These are phyloP conservation scores for Cladorhizidae sp. DNA, from an alignment of 37 sponge, comb jelly and placozoan genomes.

Conservation along the genomic window DNA sequence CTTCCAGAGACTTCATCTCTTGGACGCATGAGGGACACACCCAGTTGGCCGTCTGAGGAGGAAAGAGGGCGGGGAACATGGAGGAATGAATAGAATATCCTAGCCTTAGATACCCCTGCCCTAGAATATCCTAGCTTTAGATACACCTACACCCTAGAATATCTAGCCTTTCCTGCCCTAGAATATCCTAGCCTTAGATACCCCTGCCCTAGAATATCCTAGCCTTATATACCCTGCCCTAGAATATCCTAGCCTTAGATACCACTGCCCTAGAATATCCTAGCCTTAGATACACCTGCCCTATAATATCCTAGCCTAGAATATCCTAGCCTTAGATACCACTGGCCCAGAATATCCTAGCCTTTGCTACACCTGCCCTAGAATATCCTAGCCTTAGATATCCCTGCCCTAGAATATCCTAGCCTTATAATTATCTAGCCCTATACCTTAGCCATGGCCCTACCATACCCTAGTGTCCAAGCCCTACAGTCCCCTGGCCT, in stretches of 20 bases:
- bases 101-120: not conserved
- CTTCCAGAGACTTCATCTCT: constrained; percentile 29
- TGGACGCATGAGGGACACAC: constrained; percentile 42
- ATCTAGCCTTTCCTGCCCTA: not conserved
- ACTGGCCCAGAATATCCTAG: not conserved
- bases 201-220: not conserved
- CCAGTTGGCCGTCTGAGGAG: constrained; percentile 17
- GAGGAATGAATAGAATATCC: not conserved
- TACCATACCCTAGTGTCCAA: no score
- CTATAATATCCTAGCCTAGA: no score
- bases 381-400: no score
- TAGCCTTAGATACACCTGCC: no score
- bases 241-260: no score
- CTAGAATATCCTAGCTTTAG: no score
- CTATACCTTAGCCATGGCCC: no score
- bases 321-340: no score
- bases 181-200: not conserved
- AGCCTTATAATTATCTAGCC: not conserved
- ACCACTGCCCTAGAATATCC: no score
- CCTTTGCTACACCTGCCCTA: no score
- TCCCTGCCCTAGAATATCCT: not conserved
- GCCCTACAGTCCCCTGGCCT: no score
- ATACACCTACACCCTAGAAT: not conserved
- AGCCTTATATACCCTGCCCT: no score
- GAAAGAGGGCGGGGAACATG: constrained; percentile 1